Base-by-base conservation (phyloP, 2,888 invertebrate species). In the Stegana nigrithorax region DNA sequence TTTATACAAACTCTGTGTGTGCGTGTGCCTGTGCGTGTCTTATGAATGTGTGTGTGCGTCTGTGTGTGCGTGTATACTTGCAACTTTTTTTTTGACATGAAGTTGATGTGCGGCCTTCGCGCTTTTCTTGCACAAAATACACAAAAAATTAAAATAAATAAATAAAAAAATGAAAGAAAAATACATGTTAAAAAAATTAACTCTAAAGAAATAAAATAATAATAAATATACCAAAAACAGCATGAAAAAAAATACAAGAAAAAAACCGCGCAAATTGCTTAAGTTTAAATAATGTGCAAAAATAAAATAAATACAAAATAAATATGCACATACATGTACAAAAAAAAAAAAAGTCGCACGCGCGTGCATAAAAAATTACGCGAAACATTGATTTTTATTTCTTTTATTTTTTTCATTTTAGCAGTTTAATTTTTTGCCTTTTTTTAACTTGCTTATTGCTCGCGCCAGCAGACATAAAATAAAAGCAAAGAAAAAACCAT, bases 31-130 rank as follows among this genome's bases (percentile, higher is more conserved):
- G 23, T 25, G 23, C 39, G 42, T 14, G 50, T 51, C 14, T 50
- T 51, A 27, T 7, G 63, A 23, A 59, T 55, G 59, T 26, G 63
- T 47, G 17, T 56, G 56, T 53, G 19, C 45, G 45, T 57, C 58
- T 44, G 62, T 26, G 19, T 59, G 45, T 60, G 64, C 25, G n/a
- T 56, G 21, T 44, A 42, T 42, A 42, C 42, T n/a, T 57, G 42
- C 57, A 42, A 42, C 26, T 57, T n/a, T n/a, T n/a, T n/a, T n/a
- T n/a, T 36, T 57, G 57, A 39, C 53, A 21, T 27, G 32, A 55
- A 55, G 36, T 27, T 55, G 53, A 55, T 36, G 53, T 55, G 51
- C 42, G 42, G 42, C 57, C 42, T 44, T 39, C 57, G 42, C 36
- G 57, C 39, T 57, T 57, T 57, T 55, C 39, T 55, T 55, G 23